Evolutionary conservation across 2,113 vertebrate species (phyloP).

Genomic region (Spermophilus dauricus): DNA sequence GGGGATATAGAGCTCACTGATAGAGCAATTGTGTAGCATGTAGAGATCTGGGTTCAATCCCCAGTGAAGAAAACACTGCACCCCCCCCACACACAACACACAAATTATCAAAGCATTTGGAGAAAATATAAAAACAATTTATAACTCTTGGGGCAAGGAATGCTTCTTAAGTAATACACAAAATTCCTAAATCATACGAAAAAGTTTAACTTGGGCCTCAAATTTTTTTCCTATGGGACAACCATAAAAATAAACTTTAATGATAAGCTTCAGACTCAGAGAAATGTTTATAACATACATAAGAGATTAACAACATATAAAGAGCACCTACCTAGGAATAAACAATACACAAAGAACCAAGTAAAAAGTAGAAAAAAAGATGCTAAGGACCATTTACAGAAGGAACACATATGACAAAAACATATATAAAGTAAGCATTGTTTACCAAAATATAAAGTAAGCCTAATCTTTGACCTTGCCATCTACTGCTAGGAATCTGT

Average conservation of each 20-base stretch:
- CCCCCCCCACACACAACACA: too few relatives aligned
- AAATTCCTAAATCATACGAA: constrained; percentile 29
- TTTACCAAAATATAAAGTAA: constrained; percentile 43
- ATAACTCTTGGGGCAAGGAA: not conserved
- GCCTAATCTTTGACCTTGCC: not conserved
- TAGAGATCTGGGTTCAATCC: too few relatives aligned
- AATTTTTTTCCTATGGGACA: not conserved
- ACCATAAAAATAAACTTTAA: not conserved
- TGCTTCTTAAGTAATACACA: constrained; percentile 4
- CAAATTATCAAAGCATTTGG: too few relatives aligned
- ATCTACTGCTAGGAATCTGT: constrained; percentile 2
- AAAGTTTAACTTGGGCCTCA: not conserved
- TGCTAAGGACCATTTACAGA: not conserved
- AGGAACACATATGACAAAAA: not conserved
- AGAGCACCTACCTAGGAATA: not conserved
- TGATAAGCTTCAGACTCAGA: not conserved
- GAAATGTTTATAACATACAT: constrained; percentile 14
- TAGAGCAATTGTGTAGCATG: not conserved
- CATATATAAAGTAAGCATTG: not conserved
- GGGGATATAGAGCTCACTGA: not conserved
- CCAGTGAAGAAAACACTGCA: too few relatives aligned
- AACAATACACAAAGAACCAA: not conserved
- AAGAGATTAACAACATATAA: too few relatives aligned
- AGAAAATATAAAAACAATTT: not conserved
- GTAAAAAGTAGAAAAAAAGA: not conserved